Evolutionary conservation across 37 sponge, comb jelly and placozoan genomes (phyloP).

Genomic region (Haliclona indistincta): DNA sequence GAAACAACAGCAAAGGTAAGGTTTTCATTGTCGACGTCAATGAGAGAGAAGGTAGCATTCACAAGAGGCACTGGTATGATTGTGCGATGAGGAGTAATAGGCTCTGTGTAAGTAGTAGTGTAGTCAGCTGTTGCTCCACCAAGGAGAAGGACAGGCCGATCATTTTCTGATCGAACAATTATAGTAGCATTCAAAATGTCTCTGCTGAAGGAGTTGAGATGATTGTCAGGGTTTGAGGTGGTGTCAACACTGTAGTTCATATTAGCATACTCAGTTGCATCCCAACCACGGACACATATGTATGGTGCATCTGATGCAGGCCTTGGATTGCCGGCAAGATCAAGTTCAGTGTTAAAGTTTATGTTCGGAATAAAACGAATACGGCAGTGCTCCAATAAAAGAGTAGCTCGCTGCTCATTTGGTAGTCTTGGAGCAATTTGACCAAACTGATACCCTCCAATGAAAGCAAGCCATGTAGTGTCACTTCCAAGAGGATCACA

Average conservation of each 20-base stretch:
- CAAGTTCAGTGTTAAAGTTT: slow-evolving; percentile 80
- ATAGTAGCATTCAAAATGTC: slow-evolving; percentile 58
- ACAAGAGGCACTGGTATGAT: slow-evolving; percentile 67
- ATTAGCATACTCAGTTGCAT: slow-evolving; percentile 42
- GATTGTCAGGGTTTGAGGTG: slow-evolving; percentile 70
- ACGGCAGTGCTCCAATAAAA: slow-evolving; percentile 58
- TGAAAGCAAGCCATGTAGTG: slow-evolving; percentile 50
- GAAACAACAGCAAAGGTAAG: slow-evolving; percentile 30
- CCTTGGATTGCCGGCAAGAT: slow-evolving; percentile 51
- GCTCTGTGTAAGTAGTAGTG: slow-evolving; percentile 56
- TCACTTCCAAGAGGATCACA: slow-evolving; percentile 32
- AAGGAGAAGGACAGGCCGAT: slow-evolving; percentile 53
- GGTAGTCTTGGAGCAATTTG: slow-evolving; percentile 66
- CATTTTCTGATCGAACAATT: slow-evolving; percentile 44
- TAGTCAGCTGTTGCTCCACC: slow-evolving; percentile 23
- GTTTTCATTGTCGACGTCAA: slow-evolving; percentile 69
- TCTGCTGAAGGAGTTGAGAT: slow-evolving; percentile 74
- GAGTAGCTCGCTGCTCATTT: slow-evolving; percentile 60
- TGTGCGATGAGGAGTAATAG: slow-evolving; percentile 62
- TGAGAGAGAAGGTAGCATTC: slow-evolving; percentile 33
- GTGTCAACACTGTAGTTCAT: slow-evolving; percentile 69
- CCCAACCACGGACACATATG: slow-evolving; percentile 83
- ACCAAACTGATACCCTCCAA: slow-evolving; percentile 62
- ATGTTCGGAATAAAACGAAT: slow-evolving; percentile 65
- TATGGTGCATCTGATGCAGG: slow-evolving; percentile 58